These are phyloP conservation scores for Campoletis raptor DNA, from an alignment of 2,888 invertebrate genomes.

Conservation along the genomic window DNA sequence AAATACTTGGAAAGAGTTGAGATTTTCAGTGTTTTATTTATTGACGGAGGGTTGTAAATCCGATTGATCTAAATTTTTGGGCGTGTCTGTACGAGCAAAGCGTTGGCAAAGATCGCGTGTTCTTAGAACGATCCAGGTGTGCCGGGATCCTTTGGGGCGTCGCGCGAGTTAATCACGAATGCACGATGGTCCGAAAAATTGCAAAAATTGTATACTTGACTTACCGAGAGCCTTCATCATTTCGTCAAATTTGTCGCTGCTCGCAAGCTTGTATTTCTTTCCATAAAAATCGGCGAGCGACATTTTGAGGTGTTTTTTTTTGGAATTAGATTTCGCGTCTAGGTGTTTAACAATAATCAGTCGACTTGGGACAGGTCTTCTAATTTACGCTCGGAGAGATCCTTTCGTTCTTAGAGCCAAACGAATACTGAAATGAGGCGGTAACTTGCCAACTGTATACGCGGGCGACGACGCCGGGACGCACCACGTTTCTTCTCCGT, in stretches of 20 bases:
- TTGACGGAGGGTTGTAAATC: not conserved
- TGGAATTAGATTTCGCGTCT: not conserved
- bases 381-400: slow-evolving; percentile 12
- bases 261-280: slow-evolving; percentile 92
- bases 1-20: not conserved
- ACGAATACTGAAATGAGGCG: slow-evolving; percentile 65
- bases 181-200: not conserved
- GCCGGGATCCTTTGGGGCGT: slow-evolving; percentile 11
- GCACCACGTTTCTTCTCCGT: not conserved
- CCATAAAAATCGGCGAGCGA: slow-evolving; percentile 85
- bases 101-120: slow-evolving; percentile 40
- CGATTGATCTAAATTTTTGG: not conserved
- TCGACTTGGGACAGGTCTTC: slow-evolving; percentile 16
- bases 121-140: not conserved
- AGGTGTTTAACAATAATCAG: not conserved
- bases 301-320: slow-evolving; percentile 42
- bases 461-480: slow-evolving; percentile 52
- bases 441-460: slow-evolving; percentile 44
- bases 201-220: slow-evolving; percentile 76
- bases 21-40: not conserved
- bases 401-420: slow-evolving; percentile 62
- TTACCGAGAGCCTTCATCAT: slow-evolving; percentile 95
- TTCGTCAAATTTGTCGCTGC: slow-evolving; percentile 94
- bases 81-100: not conserved
- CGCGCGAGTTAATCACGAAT: slow-evolving; percentile 17